phyloP scores from a whole-genome alignment of 2,888 invertebrate species.

The Herminia tarsipennalis region DNA sequence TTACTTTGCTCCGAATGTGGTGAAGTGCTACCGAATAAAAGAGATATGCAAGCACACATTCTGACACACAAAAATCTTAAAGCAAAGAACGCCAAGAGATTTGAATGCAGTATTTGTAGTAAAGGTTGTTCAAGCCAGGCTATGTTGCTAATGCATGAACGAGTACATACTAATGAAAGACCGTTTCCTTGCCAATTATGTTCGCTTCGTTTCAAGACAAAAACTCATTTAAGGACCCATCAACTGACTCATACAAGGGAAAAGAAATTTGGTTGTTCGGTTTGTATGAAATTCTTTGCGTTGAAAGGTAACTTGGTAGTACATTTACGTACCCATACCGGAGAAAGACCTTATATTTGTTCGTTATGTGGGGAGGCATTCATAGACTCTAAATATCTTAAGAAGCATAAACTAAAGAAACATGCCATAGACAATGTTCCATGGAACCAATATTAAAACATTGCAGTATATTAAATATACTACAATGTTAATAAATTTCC shows the following conservation, averaged over 20 bases:
- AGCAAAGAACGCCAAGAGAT: slow-evolving; percentile 63
- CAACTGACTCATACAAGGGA: slow-evolving; percentile 82
- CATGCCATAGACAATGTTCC: slow-evolving; percentile 75
- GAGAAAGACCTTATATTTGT: slow-evolving; percentile 80
- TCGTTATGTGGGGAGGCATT: slow-evolving; percentile 77
- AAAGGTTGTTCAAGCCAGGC: slow-evolving; percentile 80
- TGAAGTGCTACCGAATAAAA: slow-evolving; percentile 66
- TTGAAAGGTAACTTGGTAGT: slow-evolving; percentile 81
- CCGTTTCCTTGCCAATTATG: slow-evolving; percentile 79
- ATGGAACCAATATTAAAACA: slow-evolving; percentile 69
- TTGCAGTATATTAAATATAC: slow-evolving; percentile 15
- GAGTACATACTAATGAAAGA: slow-evolving; percentile 81
- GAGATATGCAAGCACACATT: slow-evolving; percentile 67
- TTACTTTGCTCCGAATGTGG: slow-evolving; percentile 71
- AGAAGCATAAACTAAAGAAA: slow-evolving; percentile 80
- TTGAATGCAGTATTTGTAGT: slow-evolving; percentile 74
- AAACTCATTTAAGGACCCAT: slow-evolving; percentile 80
- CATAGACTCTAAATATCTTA: slow-evolving; percentile 83
- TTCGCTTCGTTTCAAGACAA: slow-evolving; percentile 77
- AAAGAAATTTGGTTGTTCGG: slow-evolving; percentile 82
- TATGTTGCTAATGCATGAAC: slow-evolving; percentile 80
- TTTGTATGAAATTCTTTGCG: slow-evolving; percentile 83
- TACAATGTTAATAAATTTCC: too few species aligned
- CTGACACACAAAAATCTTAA: slow-evolving; percentile 60
- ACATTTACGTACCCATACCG: slow-evolving; percentile 81